Evolutionary conservation across 2,797 vertebrate species (phyloP), one percentile per base, ranked within the genome.

Genomic region (Danio aesculapii): DNA sequence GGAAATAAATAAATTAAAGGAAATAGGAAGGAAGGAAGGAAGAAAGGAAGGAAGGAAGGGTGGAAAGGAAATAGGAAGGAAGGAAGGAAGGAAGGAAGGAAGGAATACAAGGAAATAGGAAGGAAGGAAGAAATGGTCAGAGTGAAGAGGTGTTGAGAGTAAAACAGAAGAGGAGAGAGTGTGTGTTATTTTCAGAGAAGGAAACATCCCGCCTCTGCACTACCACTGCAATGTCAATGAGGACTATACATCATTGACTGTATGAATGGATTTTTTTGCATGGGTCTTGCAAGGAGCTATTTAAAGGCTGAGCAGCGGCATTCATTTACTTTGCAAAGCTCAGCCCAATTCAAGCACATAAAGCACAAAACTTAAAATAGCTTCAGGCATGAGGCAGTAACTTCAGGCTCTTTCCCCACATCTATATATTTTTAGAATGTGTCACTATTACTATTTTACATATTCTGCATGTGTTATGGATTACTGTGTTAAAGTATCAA

Each of bases 151-250:
- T 6, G 50, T 12, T 12, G 50, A 1, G 30, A 53, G 50, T 12
- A 53, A 13, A 53, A 53, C 10, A 53, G 50, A 53, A 53, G 10
- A 53, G 50, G 14, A 53, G 12, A 53, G 50, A 1, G 5, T 53
- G 50, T 53, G 14, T 53, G 50, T 53, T 53, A 11, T 53, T 53
- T 53, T 13, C 12, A 44, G 83, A 85, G 85, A 85, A 84, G 85
- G 83, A 86, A 84, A 75, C 72, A 75, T 84, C 68, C 84, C 70
- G 59, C 83, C 47, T 71, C 89, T 91, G 90, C 91, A 91, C 91
- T 89, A 89, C 85, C 86, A 88, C 93, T 89, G 91, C 92, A 93
- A 90, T 92, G 90, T 92, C 89, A 92, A 77, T 67, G 84, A 92
- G 91, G 89, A 92, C 90, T 88, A 80, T 83, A 87, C 80, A 88